A percentile compares a stretch with the other conserved stretches of the same genome.
These are phyloP conservation scores for Salvelinus fontinalis DNA, from an alignment of 2,113 vertebrate genomes.

Conservation along the genomic window DNA sequence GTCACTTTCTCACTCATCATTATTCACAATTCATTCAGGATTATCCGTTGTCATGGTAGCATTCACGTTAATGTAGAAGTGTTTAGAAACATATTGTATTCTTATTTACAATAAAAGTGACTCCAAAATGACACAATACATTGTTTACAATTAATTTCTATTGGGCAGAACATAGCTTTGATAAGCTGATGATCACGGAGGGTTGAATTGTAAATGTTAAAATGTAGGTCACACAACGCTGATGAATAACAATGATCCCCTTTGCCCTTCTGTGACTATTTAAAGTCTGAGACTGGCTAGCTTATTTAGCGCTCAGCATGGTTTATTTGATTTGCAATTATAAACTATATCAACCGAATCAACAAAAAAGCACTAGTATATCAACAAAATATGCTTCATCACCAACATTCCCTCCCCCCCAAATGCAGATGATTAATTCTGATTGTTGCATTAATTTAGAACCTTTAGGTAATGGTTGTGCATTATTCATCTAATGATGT, in stretches of 20 bases:
- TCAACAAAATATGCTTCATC: slow-evolving; percentile 12
- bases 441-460: slow-evolving; percentile 73
- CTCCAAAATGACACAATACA: no score
- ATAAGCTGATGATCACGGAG: slow-evolving; percentile 64
- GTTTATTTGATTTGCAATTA: slow-evolving; percentile 35
- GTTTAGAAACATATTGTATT: no score
- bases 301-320: slow-evolving; percentile 10
- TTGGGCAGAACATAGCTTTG: slow-evolving; percentile 25
- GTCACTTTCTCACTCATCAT: no score
- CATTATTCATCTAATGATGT: slow-evolving; percentile 71
- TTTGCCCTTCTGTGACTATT: slow-evolving; percentile 37
- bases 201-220: slow-evolving; percentile 53
- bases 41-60: no score
- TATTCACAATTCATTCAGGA: no score
- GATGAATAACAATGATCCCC: slow-evolving; percentile 44
- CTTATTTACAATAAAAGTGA: no score
- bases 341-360: slow-evolving; percentile 32
- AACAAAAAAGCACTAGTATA: slow-evolving; percentile 15
- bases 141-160: no score
- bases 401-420: slow-evolving; percentile 31
- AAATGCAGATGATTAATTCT: slow-evolving; percentile 51
- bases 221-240: slow-evolving; percentile 67
- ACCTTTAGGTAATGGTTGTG: slow-evolving; percentile 60
- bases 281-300: slow-evolving; percentile 23
- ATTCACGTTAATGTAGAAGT: no score